phyloP scores from a whole-genome alignment of 2,888 invertebrate genomes.

The Andrena chrysosceles region DNA sequence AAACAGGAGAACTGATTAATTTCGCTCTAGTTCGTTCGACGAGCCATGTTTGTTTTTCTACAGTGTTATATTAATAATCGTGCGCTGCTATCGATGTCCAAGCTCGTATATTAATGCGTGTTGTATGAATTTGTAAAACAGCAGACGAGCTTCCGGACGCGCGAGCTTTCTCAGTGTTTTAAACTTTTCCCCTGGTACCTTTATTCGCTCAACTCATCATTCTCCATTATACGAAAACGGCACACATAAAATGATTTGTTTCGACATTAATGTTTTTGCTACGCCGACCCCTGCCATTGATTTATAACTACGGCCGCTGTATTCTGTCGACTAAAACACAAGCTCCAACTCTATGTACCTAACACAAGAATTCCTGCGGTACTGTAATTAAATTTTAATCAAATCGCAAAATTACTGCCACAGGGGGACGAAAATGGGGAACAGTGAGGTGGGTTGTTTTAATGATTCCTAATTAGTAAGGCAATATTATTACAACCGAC shows the following conservation, averaged over 20 bases:
- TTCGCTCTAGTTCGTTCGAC: neutral
- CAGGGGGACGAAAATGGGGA: too few species aligned
- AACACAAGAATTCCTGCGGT: neutral
- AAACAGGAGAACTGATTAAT: slow-evolving; percentile 6
- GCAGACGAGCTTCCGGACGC: neutral
- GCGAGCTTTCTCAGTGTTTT: neutral
- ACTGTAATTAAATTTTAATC: neutral
- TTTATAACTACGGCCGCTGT: too few species aligned
- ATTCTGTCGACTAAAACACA: too few species aligned
- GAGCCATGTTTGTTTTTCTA: neutral
- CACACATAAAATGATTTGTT: too few species aligned
- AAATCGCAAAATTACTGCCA: too few species aligned
- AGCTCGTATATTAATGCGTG: neutral
- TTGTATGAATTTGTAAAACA: neutral
- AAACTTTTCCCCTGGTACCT: neutral
- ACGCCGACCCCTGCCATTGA: too few species aligned
- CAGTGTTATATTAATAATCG: slow-evolving; percentile 11
- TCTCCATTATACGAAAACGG: neutral
- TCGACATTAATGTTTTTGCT: too few species aligned
- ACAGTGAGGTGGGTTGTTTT: neutral
- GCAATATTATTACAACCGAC: neutral
- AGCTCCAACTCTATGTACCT: neutral
- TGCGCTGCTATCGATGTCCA: neutral
- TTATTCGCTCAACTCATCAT: neutral
- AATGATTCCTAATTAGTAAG: neutral